phyloP scores from a whole-genome alignment of 2,888 invertebrate genomes.

The Sabellastarte sp. region DNA sequence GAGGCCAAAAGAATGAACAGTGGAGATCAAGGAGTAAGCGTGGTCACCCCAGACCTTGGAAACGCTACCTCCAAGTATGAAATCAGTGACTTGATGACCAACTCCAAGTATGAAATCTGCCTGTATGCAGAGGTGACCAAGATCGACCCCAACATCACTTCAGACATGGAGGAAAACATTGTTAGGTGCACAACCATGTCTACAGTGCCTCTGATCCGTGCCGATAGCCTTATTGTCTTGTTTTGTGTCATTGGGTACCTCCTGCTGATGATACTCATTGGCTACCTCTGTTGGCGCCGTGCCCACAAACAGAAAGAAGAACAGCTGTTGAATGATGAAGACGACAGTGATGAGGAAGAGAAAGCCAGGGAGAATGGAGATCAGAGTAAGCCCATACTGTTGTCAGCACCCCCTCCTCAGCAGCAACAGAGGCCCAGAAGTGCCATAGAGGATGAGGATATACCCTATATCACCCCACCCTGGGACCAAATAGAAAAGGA shows the following conservation, averaged over 20 bases:
- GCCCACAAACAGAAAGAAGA: not conserved
- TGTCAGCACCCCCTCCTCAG: not conserved
- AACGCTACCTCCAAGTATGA: not conserved
- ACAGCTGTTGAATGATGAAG: constrained; percentile 11
- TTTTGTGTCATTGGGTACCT: constrained; percentile 9
- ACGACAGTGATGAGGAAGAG: constrained; percentile 7
- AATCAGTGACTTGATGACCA: constrained; percentile 8
- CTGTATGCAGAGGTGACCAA: not conserved
- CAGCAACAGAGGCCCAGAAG: not conserved
- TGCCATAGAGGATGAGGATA: constrained; percentile 17
- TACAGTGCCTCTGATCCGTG: constrained; percentile 14
- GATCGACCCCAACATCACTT: not conserved
- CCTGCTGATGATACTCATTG: constrained; percentile 7
- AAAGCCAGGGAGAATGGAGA: not conserved
- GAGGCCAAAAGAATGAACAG: no score
- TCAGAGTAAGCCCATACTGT: not conserved
- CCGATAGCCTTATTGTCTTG: constrained; percentile 14
- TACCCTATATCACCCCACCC: constrained; percentile 22
- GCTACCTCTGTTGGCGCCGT: constrained; percentile 11
- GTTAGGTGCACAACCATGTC: constrained; percentile 4
- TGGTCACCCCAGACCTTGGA: no score
- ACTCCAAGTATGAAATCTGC: constrained; percentile 11
- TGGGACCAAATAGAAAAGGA: constrained; percentile 4
- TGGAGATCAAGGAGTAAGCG: no score
- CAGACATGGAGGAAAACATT: not conserved